Percentiles rank a stretch among this genome's conserved stretches.
Conservation (phyloP, 2,113 vertebrate species). For the Plotosus lineatus region DNA sequence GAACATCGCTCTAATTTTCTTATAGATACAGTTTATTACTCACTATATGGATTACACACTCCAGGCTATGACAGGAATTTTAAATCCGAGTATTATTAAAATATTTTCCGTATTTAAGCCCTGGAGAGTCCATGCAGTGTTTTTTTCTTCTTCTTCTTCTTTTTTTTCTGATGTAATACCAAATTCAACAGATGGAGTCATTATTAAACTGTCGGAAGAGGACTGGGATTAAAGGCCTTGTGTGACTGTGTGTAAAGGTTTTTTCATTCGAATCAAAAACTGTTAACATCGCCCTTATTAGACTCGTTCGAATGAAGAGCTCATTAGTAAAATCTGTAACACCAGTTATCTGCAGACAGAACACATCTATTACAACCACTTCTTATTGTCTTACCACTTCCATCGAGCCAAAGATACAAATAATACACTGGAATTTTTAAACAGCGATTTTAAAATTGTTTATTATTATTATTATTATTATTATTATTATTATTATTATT, state of each 20-base stretch:
- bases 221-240: background rate
- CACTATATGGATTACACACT: background rate
- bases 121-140: background rate
- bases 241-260: background rate
- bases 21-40: background rate
- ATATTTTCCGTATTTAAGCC: background rate
- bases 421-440: background rate
- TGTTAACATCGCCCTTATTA: background rate
- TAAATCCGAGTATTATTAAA: background rate
- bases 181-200: constrained; percentile 12
- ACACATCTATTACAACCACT: background rate
- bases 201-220: background rate
- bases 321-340: background rate
- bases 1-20: background rate
- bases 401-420: background rate
- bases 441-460: background rate
- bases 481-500: too few species aligned
- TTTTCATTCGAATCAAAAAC: background rate
- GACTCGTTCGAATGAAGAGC: background rate
- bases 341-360: background rate
- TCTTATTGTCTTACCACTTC: background rate
- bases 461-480: background rate
- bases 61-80: background rate
- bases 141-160: too few species aligned
- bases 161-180: background rate